Conservation (phyloP, 2,113 vertebrate species). For the Lucifuga dentata region DNA sequence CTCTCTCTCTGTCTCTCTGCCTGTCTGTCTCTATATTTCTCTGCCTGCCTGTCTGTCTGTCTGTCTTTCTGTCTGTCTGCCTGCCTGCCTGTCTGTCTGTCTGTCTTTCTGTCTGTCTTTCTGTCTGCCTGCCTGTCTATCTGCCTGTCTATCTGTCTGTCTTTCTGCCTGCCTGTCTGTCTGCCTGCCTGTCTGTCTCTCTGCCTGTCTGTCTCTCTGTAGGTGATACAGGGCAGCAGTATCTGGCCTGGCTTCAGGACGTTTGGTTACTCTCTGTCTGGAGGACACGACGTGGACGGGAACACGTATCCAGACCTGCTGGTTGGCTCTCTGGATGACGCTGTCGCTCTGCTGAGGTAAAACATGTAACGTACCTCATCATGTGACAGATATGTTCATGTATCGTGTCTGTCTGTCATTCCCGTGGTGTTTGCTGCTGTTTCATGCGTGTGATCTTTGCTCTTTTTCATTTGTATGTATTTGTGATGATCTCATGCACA, state of each 20-base stretch:
- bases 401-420: too few relatives aligned
- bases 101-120: too few relatives aligned
- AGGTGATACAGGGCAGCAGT: conserved; percentile 78
- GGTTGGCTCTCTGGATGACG: conserved; percentile 89
- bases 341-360: conserved; percentile 87
- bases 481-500: too few relatives aligned
- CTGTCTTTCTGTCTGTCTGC: background rate
- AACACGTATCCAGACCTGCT: conserved; percentile 91
- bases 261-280: conserved; percentile 92
- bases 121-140: background rate
- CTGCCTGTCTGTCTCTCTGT: background rate
- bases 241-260: conserved; percentile 79
- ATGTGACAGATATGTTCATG: too few relatives aligned
- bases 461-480: too few relatives aligned
- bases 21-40: background rate
- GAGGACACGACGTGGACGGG: conserved; percentile 87
- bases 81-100: too few relatives aligned
- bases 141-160: background rate
- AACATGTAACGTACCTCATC: background rate
- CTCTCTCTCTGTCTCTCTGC: background rate
- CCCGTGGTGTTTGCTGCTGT: too few relatives aligned
- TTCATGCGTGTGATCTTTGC: too few relatives aligned
- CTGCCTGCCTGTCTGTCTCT: background rate
- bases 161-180: too few relatives aligned
- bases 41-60: background rate